These are phyloP conservation scores for Hemicentrotus pulcherrimus DNA, from an alignment of 35 echinoderm and acorn worm species.

Conservation along the genomic window DNA sequence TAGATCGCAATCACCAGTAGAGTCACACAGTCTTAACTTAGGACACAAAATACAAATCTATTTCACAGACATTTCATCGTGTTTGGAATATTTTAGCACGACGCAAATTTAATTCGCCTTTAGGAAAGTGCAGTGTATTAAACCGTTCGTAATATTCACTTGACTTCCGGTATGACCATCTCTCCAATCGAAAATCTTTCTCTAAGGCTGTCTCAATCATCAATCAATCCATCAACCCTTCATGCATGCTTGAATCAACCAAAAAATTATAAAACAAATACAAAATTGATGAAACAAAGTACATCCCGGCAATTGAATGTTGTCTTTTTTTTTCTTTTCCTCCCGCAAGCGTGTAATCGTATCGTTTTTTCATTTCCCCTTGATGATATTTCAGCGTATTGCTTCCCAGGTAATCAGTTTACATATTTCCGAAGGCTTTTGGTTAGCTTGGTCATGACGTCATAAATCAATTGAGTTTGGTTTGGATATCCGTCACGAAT, in stretches of 20 bases:
- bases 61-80: not conserved
- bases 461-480: not conserved
- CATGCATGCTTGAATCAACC: not conserved
- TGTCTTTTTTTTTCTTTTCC: not conserved
- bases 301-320: not conserved
- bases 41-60: no score
- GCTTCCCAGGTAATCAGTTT: not conserved
- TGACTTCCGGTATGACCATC: not conserved
- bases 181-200: not conserved
- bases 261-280: not conserved
- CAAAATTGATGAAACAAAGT: not conserved
- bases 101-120: not conserved
- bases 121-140: not conserved
- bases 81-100: not conserved
- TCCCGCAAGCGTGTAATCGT: not conserved
- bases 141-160: not conserved
- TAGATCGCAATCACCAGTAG: no score
- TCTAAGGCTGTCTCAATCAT: not conserved
- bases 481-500: not conserved
- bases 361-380: not conserved
- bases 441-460: not conserved
- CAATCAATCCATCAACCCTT: not conserved
- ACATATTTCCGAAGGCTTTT: slow-evolving; percentile 9
- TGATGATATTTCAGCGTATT: not conserved
- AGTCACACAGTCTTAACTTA: no score